Evolutionary conservation across 2,888 invertebrate genomes (phyloP).

Genomic region (Opisthograptis luteolata): DNA sequence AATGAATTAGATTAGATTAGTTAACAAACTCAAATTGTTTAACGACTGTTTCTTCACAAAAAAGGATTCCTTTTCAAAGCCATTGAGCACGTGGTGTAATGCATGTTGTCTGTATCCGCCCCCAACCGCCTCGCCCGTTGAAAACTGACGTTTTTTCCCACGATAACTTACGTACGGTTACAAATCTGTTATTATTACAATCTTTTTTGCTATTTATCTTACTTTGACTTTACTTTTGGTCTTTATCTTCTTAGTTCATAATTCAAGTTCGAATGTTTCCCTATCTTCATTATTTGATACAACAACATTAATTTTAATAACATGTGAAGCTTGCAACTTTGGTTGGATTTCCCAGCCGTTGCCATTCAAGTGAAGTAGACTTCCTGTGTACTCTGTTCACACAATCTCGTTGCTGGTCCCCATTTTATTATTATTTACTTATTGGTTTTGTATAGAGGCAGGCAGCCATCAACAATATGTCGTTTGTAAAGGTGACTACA

Average conservation of each 20-base stretch:
- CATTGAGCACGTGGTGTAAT: conserved; percentile 67
- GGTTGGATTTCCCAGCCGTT: conserved; percentile 44
- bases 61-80: conserved; percentile 52
- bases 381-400: conserved; percentile 74
- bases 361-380: conserved; percentile 67
- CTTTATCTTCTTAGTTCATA: conserved; percentile 11
- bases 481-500: conserved; percentile 80
- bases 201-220: conserved; percentile 33
- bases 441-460: conserved; percentile 78
- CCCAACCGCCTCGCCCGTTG: conserved; percentile 62
- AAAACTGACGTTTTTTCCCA: conserved; percentile 76
- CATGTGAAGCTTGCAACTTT: conserved; percentile 30
- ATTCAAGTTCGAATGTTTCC: conserved; percentile 12
- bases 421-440: conserved; percentile 79
- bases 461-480: conserved; percentile 79
- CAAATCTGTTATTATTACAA: conserved; percentile 59
- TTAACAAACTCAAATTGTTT: conserved; percentile 23
- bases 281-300: conserved; percentile 12
- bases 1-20: conserved; percentile 23
- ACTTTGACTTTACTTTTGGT: conserved; percentile 17
- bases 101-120: conserved; percentile 68
- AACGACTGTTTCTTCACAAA: conserved; percentile 35
- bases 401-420: conserved; percentile 72
- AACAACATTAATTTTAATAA: conserved; percentile 12
- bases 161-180: conserved; percentile 66